Evolutionary conservation across 2,888 invertebrate species (phyloP), one percentile per base, ranked within the genome.

Genomic region (Dasypolia templi): DNA sequence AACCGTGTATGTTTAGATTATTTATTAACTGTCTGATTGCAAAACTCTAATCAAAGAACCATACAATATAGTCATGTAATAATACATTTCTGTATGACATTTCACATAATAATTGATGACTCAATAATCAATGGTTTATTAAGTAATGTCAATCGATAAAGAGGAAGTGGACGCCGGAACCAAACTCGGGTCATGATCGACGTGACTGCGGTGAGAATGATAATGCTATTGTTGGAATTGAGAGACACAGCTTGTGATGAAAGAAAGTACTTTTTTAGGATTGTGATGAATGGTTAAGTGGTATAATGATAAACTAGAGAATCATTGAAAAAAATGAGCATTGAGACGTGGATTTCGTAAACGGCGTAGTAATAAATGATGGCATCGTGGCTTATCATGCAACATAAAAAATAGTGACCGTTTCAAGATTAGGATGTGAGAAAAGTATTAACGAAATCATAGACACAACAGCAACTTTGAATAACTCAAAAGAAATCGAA

Each of bases 401-500:
- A 78, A 29, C 2, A 19, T 3, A n/a, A 62, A 46, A 42, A 0
- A n/a, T 26, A 32, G 35, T 51, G 22, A 3, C 32, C 1, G 17
- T 26, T 55, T 32, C 1, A 53, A 61, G n/a, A 61, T 61, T n/a
- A 56, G n/a, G 26, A 76, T 55, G 69, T 67, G 51, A 81, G 56
- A 44, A 51, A 62, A 51, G 1, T 17, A 75, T 51, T 5, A 46
- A 39, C 39, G 46, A 62, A 51, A 78, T 78, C 49, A 79, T 32
- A 79, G 19, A 3, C n/a, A 12, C 32, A 67, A 12, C 32, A 67
- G 35, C 56, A 39, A 75, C 75, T 65, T 71, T 62, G 81, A 83
- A 84, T 81, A 89, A 49, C 72, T 32, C 86, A 84, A 86, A 85
- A 84, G 79, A 88, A 87, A 87, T 85, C 84, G 76, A 84, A 73